These are phyloP conservation scores for Sesia bembeciformis DNA, from an alignment of 2,888 invertebrate species.

Conservation along the genomic window DNA sequence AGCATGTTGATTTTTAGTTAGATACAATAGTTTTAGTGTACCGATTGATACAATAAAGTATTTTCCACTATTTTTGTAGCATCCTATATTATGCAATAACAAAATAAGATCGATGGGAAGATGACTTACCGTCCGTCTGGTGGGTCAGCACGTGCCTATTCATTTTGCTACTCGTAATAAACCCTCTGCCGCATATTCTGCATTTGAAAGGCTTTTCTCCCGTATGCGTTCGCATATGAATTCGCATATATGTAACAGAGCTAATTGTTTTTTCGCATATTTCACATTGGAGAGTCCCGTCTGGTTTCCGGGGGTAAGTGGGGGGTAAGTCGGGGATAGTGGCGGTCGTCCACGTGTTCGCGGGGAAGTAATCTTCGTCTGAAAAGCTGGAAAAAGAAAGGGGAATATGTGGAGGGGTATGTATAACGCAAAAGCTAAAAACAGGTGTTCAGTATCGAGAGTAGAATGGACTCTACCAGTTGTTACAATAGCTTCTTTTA, in stretches of 20 bases:
- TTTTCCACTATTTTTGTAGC: too few relatives aligned
- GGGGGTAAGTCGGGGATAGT: conserved; percentile 5
- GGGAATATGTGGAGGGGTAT: too few relatives aligned
- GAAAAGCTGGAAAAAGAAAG: conserved; percentile 23
- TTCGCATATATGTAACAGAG: conserved; percentile 40
- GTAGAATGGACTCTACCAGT: too few relatives aligned
- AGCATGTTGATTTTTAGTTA: too few relatives aligned
- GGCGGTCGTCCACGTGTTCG: conserved; percentile 42
- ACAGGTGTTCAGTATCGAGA: too few relatives aligned
- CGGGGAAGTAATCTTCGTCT: conserved; percentile 57
- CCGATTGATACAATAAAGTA: too few relatives aligned
- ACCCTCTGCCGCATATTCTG: conserved; percentile 41
- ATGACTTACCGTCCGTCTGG: conserved; percentile 5
- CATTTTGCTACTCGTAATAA: conserved; percentile 61
- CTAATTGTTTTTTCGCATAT: conserved; percentile 47
- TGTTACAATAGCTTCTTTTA: too few relatives aligned
- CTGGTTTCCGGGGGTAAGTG: conserved; percentile 6
- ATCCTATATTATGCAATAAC: too few relatives aligned
- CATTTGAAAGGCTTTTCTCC: conserved; percentile 57
- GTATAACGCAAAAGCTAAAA: too few relatives aligned
- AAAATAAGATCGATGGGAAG: too few relatives aligned
- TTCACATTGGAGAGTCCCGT: conserved; percentile 17
- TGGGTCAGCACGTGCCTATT: conserved; percentile 56
- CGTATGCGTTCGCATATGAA: conserved; percentile 56
- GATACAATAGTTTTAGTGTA: too few relatives aligned